Percentiles rank a stretch among this genome's conserved stretches.
These are phyloP conservation scores for Labroides dimidiatus DNA, from an alignment of 2,797 vertebrate genomes.

Conservation along the genomic window DNA sequence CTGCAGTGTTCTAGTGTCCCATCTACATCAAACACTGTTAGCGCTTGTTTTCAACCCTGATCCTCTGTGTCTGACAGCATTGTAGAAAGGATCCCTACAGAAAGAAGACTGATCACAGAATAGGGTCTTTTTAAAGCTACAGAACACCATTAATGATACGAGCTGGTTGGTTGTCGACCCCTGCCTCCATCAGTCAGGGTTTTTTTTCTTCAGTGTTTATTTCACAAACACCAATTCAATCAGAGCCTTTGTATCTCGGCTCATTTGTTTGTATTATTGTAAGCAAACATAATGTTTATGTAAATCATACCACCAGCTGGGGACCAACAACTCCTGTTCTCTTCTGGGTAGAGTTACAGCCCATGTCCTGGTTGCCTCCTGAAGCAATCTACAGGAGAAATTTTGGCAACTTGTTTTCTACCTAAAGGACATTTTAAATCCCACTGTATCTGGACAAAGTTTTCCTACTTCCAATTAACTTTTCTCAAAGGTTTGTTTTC, in stretches of 20 bases:
- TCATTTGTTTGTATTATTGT: background rate
- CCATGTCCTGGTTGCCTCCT: background rate
- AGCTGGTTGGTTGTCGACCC: background rate
- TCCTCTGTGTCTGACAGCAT: too few relatives aligned
- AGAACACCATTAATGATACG: background rate
- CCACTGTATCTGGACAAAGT: background rate
- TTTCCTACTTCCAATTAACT: background rate
- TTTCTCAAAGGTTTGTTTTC: background rate
- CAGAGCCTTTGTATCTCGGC: background rate
- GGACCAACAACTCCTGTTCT: background rate
- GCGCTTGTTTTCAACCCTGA: too few relatives aligned
- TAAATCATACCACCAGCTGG: background rate
- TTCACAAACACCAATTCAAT: background rate
- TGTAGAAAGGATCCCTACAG: too few relatives aligned
- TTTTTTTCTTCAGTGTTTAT: background rate
- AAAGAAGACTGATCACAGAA: too few relatives aligned
- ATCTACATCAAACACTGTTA: too few relatives aligned
- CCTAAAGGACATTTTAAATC: background rate
- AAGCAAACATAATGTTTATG: background rate
- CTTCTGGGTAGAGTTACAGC: background rate
- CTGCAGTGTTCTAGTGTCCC: too few relatives aligned
- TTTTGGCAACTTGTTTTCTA: background rate
- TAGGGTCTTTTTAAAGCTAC: too few relatives aligned
- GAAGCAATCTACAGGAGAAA: background rate
- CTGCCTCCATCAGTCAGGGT: background rate